phyloP scores from a whole-genome alignment of 2,888 invertebrate species.

The Formica aserva region DNA sequence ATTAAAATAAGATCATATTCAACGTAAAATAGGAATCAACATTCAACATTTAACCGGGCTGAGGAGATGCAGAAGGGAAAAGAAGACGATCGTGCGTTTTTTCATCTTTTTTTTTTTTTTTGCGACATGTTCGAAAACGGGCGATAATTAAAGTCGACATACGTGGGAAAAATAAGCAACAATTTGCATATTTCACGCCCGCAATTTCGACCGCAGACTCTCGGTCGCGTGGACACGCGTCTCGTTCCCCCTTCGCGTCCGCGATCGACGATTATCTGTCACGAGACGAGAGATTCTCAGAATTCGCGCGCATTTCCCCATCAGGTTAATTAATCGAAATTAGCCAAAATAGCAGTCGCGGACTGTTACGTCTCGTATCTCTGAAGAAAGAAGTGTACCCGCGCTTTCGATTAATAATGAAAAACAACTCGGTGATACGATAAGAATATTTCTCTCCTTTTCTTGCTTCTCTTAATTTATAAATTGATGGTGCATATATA shows the following conservation, averaged over 20 bases:
- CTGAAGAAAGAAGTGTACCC: conserved; percentile 10
- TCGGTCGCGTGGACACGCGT: not conserved
- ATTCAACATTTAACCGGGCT: not conserved
- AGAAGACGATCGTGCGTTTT: not conserved
- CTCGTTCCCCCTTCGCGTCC: not conserved
- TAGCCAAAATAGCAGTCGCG: not conserved
- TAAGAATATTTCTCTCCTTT: not conserved
- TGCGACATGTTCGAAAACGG: not conserved
- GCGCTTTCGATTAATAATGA: not conserved
- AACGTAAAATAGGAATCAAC: not conserved
- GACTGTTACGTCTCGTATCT: conserved; percentile 1
- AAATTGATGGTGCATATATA: not conserved
- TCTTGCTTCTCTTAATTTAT: not conserved
- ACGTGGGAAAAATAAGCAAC: not conserved
- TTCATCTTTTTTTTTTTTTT: not conserved
- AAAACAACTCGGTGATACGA: not conserved
- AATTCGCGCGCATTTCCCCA: not conserved
- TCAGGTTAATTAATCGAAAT: not conserved
- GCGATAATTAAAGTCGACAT: not conserved
- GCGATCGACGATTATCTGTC: not conserved
- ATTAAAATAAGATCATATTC: not conserved
- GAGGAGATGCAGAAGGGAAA: not conserved
- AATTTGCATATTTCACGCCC: not conserved
- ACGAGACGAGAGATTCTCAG: not conserved
- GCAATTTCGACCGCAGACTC: not conserved